Evolutionary conservation across 2,113 vertebrate genomes (phyloP), one percentile per base, ranked within the genome.

Genomic region (Limnothrissa miodon): DNA sequence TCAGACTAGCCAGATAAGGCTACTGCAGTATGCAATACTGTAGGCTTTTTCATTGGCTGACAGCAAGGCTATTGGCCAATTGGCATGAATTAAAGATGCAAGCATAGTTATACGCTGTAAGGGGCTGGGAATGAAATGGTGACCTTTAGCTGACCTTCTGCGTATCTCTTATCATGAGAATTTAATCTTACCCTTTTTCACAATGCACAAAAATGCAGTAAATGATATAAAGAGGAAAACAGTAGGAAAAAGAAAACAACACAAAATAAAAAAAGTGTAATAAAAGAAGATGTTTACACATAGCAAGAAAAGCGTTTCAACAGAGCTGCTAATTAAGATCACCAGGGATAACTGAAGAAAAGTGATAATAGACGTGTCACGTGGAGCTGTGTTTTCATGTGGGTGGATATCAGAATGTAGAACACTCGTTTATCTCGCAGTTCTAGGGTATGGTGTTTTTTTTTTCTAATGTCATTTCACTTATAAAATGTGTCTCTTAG

Each of bases 1-100:
- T 1, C 33, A 29, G 13, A 17, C 29, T 74, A 33, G 29, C 66
- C 29, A 74, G 66, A 74, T 4, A 74, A 33, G 66, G 29, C 33
- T 29, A 70, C 29, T 11, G 33, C 36, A 33, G 66, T 74, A 33
- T 17, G 33, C 13, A 29, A 29, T 17, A 74, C 2, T 6, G 6
- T 42, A 42, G 13, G 66, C 66, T 33, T 80, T n/a, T 80, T 81
- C 78, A 78, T 51, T 80, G 84, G 80, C 74, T 81, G 44, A 36
- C 79, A 81, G 74, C 62, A 80, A 74, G 66, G 17, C 66, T 74
- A 36, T 74, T 11, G 66, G 78, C 82, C 82, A 83, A 85, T 88
- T 86, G 81, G 45, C 48, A 83, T 87, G 82, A 84, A 89, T 87
- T 87, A 84, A 87, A 87, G 51, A 84, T 85, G 79, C 39, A 42